Conservation (phyloP, 2,113 vertebrate genomes). For the Azemiops feae region DNA sequence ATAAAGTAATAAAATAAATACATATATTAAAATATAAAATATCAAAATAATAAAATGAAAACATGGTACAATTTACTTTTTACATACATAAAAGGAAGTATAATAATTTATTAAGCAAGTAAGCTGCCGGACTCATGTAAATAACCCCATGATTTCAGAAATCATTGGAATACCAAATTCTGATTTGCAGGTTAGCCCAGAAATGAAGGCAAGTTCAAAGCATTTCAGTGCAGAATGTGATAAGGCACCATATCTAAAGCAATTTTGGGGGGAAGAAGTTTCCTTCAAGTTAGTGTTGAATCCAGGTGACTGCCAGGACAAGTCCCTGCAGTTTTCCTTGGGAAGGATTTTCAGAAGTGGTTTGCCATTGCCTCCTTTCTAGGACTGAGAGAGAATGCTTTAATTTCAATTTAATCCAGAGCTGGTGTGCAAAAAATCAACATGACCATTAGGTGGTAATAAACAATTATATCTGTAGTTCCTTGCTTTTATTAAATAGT, state of each 20-base stretch:
- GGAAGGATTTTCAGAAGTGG: background rate
- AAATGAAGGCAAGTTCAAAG: background rate
- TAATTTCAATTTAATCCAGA: background rate
- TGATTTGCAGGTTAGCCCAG: background rate
- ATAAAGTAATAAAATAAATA: no score
- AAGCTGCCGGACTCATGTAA: background rate
- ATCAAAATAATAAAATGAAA: no score
- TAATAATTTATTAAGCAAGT: background rate
- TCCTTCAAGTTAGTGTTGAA: background rate
- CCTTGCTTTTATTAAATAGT: background rate
- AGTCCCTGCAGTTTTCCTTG: background rate
- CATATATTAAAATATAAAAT: no score
- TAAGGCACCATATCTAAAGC: background rate
- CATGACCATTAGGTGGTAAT: background rate
- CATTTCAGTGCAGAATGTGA: background rate
- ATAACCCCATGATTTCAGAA: background rate
- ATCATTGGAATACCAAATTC: background rate
- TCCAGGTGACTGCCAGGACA: background rate
- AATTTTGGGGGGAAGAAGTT: background rate
- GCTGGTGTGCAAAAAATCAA: background rate
- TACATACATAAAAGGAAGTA: background rate
- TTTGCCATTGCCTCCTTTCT: background rate
- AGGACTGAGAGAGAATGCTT: background rate
- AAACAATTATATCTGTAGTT: background rate
- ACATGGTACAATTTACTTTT: background rate